A percentile compares a stretch with the other conserved stretches of the same genome.
phyloP scores from a whole-genome alignment of 2,797 vertebrate species.

The Pangasius sanitwongsei region DNA sequence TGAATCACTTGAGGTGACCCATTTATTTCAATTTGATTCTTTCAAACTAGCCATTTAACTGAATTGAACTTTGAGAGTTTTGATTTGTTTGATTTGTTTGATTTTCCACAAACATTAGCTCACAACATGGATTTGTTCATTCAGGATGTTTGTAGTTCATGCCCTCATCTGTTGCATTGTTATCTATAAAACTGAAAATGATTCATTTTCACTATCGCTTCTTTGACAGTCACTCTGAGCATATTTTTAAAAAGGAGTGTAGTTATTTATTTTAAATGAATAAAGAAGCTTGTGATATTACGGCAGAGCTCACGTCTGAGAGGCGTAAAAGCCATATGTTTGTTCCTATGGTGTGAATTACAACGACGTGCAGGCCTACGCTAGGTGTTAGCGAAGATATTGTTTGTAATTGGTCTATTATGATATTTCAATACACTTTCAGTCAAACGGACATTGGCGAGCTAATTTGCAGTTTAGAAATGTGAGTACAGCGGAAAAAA shows the following conservation, averaged over 20 bases:
- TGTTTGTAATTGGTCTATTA: constrained; percentile 15
- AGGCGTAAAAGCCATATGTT: not conserved
- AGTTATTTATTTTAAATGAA: not conserved
- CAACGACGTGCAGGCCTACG: not conserved
- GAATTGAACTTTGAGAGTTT: not conserved
- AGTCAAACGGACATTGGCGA: not conserved
- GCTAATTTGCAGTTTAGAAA: constrained; percentile 15
- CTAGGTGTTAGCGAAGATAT: not conserved
- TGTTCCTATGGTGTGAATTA: not conserved
- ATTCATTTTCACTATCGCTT: not conserved
- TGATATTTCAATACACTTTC: constrained; percentile 5
- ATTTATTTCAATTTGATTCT: not conserved
- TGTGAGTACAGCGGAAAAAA: not conserved
- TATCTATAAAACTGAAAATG: not conserved
- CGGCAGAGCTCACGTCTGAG: no score
- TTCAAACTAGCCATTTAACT: not conserved
- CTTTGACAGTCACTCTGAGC: not conserved
- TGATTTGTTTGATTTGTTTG: not conserved
- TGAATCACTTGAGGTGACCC: no score
- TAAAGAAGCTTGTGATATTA: not conserved
- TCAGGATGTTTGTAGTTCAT: constrained; percentile 4
- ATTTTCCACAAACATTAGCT: not conserved
- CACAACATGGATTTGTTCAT: not conserved
- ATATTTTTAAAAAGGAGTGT: not conserved
- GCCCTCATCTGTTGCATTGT: constrained; percentile 17